phyloP scores from a whole-genome alignment of 1,140 invertebrate species.

The Dolichoris vasculosae region DNA sequence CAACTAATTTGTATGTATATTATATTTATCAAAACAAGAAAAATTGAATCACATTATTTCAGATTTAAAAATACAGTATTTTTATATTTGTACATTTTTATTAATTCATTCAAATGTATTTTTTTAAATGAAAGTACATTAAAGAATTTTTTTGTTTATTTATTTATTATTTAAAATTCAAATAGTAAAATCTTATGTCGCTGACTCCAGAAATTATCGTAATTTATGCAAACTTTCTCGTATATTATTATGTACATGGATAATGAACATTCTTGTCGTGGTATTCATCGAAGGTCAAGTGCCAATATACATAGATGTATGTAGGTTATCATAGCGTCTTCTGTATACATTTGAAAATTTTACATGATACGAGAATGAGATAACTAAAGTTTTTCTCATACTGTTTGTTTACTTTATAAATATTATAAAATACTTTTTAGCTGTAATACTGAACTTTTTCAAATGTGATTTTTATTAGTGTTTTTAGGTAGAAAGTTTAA shows the following conservation, averaged over 20 bases:
- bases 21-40: too few species aligned
- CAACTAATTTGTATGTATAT: too few species aligned
- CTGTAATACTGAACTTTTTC: too few species aligned
- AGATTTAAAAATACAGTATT: neutral
- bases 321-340: neutral
- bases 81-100: neutral
- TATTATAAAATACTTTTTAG: neutral
- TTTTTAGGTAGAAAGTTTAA: too few species aligned
- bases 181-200: neutral
- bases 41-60: too few species aligned
- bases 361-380: neutral
- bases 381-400: neutral
- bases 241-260: neutral
- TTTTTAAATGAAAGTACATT: neutral
- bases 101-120: neutral
- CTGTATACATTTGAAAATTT: neutral
- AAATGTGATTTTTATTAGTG: too few species aligned
- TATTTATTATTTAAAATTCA: neutral
- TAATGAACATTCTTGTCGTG: neutral
- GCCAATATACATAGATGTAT: neutral
- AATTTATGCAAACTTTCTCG: constrained; percentile 5
- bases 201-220: neutral
- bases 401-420: neutral
- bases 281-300: neutral
- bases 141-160: neutral